phyloP scores from a whole-genome alignment of 2,888 invertebrate genomes.

The Brenthis hecate region DNA sequence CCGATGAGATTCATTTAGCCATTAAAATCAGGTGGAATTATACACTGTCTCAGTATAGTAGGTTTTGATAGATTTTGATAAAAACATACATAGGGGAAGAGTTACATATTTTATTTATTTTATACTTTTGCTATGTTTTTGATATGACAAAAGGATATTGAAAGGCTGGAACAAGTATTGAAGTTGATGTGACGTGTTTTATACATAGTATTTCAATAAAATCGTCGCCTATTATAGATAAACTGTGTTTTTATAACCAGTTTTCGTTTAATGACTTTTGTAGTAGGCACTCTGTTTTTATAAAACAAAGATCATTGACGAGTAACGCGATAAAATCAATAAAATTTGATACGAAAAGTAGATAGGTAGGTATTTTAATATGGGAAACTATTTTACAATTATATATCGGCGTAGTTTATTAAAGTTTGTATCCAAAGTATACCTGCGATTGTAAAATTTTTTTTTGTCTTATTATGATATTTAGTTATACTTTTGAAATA shows the following conservation, averaged over 20 bases:
- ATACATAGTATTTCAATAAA: constrained; percentile 30
- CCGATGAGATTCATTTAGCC: constrained; percentile 19
- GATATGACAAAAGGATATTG: constrained; percentile 32
- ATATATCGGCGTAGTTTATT: constrained; percentile 49
- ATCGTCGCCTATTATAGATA: constrained; percentile 25
- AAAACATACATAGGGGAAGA: constrained; percentile 23
- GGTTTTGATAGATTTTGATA: constrained; percentile 40
- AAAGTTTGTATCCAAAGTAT: constrained; percentile 36
- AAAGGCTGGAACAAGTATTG: constrained; percentile 32
- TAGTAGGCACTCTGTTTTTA: constrained; percentile 47
- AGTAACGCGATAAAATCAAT: constrained; percentile 56
- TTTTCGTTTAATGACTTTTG: constrained; percentile 38
- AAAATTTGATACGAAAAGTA: constrained; percentile 79
- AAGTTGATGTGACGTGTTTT: constrained; percentile 30
- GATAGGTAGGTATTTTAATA: constrained; percentile 81
- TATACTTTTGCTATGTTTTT: constrained; percentile 38
- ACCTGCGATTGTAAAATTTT: constrained; percentile 30
- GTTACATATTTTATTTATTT: constrained; percentile 36
- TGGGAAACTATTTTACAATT: constrained; percentile 72
- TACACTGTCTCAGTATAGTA: constrained; percentile 31
- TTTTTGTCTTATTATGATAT: constrained; percentile 21
- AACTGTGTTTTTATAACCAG: constrained; percentile 31
- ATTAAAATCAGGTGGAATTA: constrained; percentile 26
- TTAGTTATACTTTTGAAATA: constrained; percentile 33
- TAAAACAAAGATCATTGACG: constrained; percentile 46